phyloP scores from a whole-genome alignment of 2,888 invertebrate genomes.

The Lumbricus terrestris region DNA sequence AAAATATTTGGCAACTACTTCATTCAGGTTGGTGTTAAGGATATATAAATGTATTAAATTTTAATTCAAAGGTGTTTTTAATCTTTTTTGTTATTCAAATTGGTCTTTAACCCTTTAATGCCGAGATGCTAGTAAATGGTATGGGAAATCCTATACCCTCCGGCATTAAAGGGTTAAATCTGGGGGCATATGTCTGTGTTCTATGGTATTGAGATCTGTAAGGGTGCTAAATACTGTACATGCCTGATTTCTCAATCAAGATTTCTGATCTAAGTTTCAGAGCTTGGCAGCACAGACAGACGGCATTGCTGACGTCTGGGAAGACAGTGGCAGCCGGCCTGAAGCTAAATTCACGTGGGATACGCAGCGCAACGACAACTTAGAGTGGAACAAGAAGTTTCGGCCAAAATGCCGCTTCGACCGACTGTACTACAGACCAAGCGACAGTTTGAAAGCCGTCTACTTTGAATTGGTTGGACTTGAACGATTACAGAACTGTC shows the following conservation, averaged over 20 bases:
- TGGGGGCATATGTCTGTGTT: not conserved
- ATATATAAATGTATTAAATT: no score
- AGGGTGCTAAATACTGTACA: not conserved
- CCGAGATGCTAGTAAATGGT: no score
- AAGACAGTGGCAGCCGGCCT: constrained; percentile 62
- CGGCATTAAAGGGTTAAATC: no score
- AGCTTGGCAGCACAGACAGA: constrained; percentile 30
- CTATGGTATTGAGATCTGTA: not conserved
- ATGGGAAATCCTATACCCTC: no score
- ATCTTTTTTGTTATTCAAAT: not conserved
- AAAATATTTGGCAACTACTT: no score
- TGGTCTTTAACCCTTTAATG: no score
- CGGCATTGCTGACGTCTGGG: constrained; percentile 63
- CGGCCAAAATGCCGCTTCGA: constrained; percentile 64
- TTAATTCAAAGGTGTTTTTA: no score
- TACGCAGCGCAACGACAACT: constrained; percentile 64
- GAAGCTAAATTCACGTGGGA: constrained; percentile 67
- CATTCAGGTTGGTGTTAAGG: no score
- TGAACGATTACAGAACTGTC: constrained; percentile 61
- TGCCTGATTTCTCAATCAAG: not conserved
- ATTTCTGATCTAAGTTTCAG: constrained; percentile 19
- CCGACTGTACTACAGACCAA: constrained; percentile 60
- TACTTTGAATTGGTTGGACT: constrained; percentile 64
- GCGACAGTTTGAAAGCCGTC: constrained; percentile 51
- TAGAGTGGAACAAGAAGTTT: constrained; percentile 52